phyloP scores from a whole-genome alignment of 35 echinoderm and acorn worm genomes.

The Heliocidaris erythrogramma region DNA sequence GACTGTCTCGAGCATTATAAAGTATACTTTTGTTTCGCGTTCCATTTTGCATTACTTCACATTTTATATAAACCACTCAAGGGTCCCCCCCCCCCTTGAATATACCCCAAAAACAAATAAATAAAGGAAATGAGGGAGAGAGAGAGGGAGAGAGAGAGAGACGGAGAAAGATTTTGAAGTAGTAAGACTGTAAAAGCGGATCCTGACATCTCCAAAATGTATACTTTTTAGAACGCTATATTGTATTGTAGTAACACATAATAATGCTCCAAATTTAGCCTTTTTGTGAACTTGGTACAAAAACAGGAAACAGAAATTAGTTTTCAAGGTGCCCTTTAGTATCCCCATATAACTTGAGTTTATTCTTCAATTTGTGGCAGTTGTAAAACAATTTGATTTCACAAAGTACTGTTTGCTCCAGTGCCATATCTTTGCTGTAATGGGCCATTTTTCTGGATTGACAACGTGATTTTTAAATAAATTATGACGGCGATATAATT shows the following conservation, averaged over 20 bases:
- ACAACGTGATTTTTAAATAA: conserved; percentile 5
- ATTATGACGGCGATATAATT: not conserved
- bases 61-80: too few species aligned
- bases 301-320: not conserved
- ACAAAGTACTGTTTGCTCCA: not conserved
- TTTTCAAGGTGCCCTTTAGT: not conserved
- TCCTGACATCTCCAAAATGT: not conserved
- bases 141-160: too few species aligned
- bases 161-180: too few species aligned
- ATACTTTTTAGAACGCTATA: too few species aligned
- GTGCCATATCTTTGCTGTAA: not conserved
- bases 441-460: not conserved
- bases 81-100: too few species aligned
- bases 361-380: conserved; percentile 27
- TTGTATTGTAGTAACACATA: too few species aligned
- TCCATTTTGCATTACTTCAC: too few species aligned
- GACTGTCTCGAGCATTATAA: not conserved
- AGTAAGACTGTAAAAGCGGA: too few species aligned
- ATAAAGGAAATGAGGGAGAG: too few species aligned
- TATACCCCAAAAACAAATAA: too few species aligned
- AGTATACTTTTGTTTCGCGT: not conserved
- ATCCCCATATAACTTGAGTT: not conserved
- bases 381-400: conserved; percentile 6
- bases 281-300: too few species aligned
- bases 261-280: too few species aligned